Conservation (phyloP, 1,140 invertebrate genomes). For the Centruroides sculpturatus region DNA sequence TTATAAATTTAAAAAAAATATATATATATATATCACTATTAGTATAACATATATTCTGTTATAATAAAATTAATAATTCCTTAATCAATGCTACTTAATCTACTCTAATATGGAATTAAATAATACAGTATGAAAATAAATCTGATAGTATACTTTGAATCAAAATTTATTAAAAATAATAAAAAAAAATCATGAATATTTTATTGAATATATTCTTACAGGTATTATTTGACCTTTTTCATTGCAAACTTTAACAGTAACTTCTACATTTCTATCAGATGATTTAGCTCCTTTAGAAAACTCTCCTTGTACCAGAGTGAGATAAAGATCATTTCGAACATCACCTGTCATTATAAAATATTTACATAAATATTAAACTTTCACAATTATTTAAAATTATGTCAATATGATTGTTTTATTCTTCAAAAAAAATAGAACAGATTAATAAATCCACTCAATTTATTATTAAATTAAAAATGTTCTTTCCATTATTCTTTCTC, state of each 20-base stretch:
- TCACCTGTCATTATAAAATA: constrained; percentile 37
- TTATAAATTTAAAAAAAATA: too few relatives aligned
- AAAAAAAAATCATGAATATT: not conserved
- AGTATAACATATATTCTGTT: too few relatives aligned
- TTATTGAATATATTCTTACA: constrained; percentile 30
- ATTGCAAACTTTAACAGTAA: constrained; percentile 67
- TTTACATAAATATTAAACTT: too few relatives aligned
- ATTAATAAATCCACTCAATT: not conserved
- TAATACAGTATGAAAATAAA: too few relatives aligned
- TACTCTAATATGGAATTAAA: too few relatives aligned
- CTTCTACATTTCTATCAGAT: constrained; percentile 73
- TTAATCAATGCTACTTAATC: too few relatives aligned
- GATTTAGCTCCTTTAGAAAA: constrained; percentile 72
- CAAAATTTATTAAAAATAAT: too few relatives aligned
- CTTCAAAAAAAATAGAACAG: not conserved
- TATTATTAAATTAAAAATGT: too few relatives aligned
- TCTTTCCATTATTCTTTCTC: too few relatives aligned
- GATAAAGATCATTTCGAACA: constrained; percentile 85
- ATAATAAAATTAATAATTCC: too few relatives aligned
- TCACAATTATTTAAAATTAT: not conserved
- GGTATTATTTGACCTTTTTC: constrained; percentile 52
- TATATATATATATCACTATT: too few relatives aligned
- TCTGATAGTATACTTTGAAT: too few relatives aligned
- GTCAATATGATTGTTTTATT: not conserved
- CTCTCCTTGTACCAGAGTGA: constrained; percentile 67